Percentiles rank a stretch among this genome's conserved stretches.
phyloP scores from a whole-genome alignment of 2,888 invertebrate genomes.

The Apoda limacodes region DNA sequence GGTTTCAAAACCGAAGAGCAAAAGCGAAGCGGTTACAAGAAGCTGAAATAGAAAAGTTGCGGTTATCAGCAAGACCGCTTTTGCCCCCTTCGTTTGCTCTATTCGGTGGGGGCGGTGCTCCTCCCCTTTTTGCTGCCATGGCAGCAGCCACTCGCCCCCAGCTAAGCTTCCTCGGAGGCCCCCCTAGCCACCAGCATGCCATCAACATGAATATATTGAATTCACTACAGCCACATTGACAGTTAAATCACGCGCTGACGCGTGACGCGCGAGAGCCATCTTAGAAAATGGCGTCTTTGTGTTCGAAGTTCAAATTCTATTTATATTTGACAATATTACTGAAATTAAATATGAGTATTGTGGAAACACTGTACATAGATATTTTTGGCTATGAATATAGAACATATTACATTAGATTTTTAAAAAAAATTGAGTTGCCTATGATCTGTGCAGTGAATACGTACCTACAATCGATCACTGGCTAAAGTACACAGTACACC shows the following conservation, averaged over 20 bases:
- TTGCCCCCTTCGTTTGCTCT: constrained; percentile 80
- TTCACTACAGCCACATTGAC: constrained; percentile 71
- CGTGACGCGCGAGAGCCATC: constrained; percentile 43
- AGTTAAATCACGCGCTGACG: constrained; percentile 44
- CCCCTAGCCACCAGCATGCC: constrained; percentile 66
- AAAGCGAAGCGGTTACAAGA: constrained; percentile 98
- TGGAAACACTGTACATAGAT: too few relatives aligned
- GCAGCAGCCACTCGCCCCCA: constrained; percentile 74
- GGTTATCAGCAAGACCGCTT: constrained; percentile 84
- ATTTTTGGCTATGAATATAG: too few relatives aligned
- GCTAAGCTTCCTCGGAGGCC: constrained; percentile 68
- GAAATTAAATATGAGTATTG: too few relatives aligned
- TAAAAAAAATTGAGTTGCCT: too few relatives aligned
- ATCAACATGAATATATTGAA: constrained; percentile 69
- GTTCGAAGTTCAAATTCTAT: constrained; percentile 18
- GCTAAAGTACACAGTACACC: too few relatives aligned
- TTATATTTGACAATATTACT: too few relatives aligned
- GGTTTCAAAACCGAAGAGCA: constrained; percentile 93
- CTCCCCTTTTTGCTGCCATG: constrained; percentile 76
- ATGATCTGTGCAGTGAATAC: too few relatives aligned
- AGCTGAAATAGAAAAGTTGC: constrained; percentile 91
- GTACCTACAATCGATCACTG: too few relatives aligned
- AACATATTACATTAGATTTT: too few relatives aligned
- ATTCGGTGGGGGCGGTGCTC: constrained; percentile 74
- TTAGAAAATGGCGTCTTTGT: constrained; percentile 21